Percentiles rank a stretch among this genome's conserved stretches.
Conservation (phyloP, 2,797 vertebrate species). For the Anguilla marmorata region DNA sequence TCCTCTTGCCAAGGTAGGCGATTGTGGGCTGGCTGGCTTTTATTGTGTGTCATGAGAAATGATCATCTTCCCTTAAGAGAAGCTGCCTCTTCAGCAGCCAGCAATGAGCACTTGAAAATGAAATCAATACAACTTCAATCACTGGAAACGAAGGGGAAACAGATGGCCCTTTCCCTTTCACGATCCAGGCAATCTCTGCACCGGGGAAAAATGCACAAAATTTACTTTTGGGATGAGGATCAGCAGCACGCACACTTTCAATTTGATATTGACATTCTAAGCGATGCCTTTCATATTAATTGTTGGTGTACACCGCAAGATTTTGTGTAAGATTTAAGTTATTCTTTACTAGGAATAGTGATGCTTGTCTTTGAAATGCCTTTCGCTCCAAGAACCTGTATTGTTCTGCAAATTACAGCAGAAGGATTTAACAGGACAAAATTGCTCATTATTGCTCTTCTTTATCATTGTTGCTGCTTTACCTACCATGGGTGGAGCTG, state of each 20-base stretch:
- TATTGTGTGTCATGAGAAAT: constrained; percentile 65
- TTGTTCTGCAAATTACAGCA: background rate
- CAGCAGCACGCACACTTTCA: background rate
- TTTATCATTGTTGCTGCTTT: background rate
- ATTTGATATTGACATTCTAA: background rate
- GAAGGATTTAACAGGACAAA: background rate
- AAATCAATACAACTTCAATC: constrained; percentile 72
- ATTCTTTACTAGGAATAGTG: background rate
- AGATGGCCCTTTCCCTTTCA: constrained; percentile 49
- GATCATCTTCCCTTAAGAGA: constrained; percentile 63
- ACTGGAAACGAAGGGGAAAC: constrained; percentile 50
- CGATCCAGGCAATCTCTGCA: constrained; percentile 39
- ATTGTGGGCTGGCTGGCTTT: constrained; percentile 19
- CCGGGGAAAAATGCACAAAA: background rate
- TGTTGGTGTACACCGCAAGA: background rate
- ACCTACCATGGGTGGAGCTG: background rate
- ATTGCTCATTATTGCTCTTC: background rate
- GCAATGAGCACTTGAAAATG: constrained; percentile 64
- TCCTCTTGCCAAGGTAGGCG: background rate
- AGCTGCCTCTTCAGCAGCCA: constrained; percentile 63
- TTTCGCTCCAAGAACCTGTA: background rate
- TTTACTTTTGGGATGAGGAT: background rate
- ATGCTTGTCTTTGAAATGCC: background rate
- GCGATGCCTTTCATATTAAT: background rate
- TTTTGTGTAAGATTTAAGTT: background rate